Base-by-base conservation (phyloP, 2,797 vertebrate species). In the Gambusia yucatana region DNA sequence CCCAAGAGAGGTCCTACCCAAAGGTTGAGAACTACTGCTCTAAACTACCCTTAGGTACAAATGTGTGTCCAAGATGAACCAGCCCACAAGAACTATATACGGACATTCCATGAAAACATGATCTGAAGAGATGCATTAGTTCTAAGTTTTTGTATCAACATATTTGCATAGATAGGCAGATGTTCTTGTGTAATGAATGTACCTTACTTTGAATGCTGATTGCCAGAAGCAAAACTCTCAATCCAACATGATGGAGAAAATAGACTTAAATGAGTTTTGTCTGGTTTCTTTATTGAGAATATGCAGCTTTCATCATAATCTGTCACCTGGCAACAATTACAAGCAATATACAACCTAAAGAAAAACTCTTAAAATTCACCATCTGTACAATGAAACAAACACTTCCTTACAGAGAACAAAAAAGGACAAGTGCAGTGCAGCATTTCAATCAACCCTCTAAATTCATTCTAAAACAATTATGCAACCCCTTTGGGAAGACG, bases 321-420 rank as follows among this genome's bases (percentile, higher is more conserved):
- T 3, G 0, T 69, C 47, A 44, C 6, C 63, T 55, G 48, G 48
- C 16, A 69, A 43, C 30, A 67, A 39, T 55, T 70, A 59, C 57
- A 63, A 39, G 33, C n/a, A 76, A 63, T 63, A 70, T 71, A 50
- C 28, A 83, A 81, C 76, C 84, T 80, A 77, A 80, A 63, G 28
- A 70, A 13, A 76, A 82, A 85, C 84, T 82, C 61, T 90, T 82
- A 82, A 87, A 89, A 91, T 84, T 41, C 86, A 81, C 82, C 75
- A 47, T 80, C 77, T 88, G 82, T 91, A 93, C 90, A 93, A 91
- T 91, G 73, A 88, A 79, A 75, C 82, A 70, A 50, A 22, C n/a
- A 59, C 11, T 13, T 80, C 76, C 85, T 87, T 61, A 88, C 82
- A 89, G 70, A 76, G 77, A 86, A 70, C 73, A 87, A 73, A 79